Base-by-base conservation (phyloP, 2,888 invertebrate genomes). In the Rhimphoctona megacephalus region DNA sequence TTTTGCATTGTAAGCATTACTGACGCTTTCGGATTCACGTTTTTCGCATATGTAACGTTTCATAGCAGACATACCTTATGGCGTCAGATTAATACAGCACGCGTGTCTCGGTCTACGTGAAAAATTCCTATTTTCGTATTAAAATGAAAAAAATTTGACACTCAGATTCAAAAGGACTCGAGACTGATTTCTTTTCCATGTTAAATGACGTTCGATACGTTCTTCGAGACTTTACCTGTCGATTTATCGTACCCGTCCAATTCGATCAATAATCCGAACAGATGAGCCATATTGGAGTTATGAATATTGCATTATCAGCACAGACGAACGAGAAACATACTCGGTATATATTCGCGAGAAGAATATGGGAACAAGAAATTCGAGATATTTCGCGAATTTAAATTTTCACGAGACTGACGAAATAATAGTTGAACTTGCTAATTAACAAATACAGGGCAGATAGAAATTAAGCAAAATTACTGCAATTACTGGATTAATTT, bases 281-380 rank as follows among this genome's bases (percentile, higher is more conserved):
- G 52, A 78, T 57, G 79, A 88, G 89, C 88, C 88, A 91, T 91
- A 92, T 92, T 90, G 91, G 90, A 91, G 92, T 90, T 91, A 89
- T 90, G 89, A 90, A 90, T 91, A 92, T 90, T 89, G 90, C 88
- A 90, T 90, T 81, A 89, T 87, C 85, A 82, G 78, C 67, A 61
- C 77, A 66, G 72, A 77, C 49, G 70, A 67, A 19, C 54, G 80
- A 69, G 74, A 77, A 46, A 72, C 36, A 67, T 57, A n/a, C 39
- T 36, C 46, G 46, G 36, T 52, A 52, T n/a, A 19, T 66, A 81
- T 36, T 66, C 70, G 43, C 66, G 52, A 22, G 25, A n/a, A 54
- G 76, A 76, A 72, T 72, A 36, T 76, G 8, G 0, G 8, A 33
- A 33, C 9, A 11, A 30, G 33, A 52, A 57, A 70, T 33, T 46